These are phyloP conservation scores for Parnassius glacialis DNA, from an alignment of 2,888 invertebrate species.

Conservation along the genomic window DNA sequence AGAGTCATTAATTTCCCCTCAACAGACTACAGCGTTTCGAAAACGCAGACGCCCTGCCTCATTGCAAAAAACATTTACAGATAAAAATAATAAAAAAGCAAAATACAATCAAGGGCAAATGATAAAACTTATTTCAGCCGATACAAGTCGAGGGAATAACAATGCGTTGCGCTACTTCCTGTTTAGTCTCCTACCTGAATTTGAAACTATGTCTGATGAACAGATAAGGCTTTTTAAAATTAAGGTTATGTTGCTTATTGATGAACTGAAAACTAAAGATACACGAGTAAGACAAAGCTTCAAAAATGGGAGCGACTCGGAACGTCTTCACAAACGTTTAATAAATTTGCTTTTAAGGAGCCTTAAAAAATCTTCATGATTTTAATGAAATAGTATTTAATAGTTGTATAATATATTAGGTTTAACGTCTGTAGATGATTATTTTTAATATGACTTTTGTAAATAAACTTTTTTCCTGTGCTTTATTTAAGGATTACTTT, in stretches of 20 bases:
- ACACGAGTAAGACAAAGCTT: constrained; percentile 24
- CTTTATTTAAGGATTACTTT: too few species aligned
- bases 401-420: background rate
- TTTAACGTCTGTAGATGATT: background rate
- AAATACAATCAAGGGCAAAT: constrained; percentile 1
- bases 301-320: constrained; percentile 25
- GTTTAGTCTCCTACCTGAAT: constrained; percentile 43
- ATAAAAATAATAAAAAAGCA: constrained; percentile 13
- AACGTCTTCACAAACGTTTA: constrained; percentile 38
- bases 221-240: constrained; percentile 45
- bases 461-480: too few species aligned
- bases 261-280: constrained; percentile 39
- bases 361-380: constrained; percentile 8
- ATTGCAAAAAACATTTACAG: constrained; percentile 3
- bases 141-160: constrained; percentile 18
- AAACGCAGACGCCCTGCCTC: constrained; percentile 10
- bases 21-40: constrained; percentile 1
- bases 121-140: background rate
- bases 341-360: constrained; percentile 33
- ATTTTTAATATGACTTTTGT: background rate
- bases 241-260: constrained; percentile 42
- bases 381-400: background rate
- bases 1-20: constrained; percentile 3
- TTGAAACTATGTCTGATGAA: constrained; percentile 44
- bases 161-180: constrained; percentile 39